Conservation (phyloP, 2,888 invertebrate species). For the Scelioninae gen. 1 region DNA sequence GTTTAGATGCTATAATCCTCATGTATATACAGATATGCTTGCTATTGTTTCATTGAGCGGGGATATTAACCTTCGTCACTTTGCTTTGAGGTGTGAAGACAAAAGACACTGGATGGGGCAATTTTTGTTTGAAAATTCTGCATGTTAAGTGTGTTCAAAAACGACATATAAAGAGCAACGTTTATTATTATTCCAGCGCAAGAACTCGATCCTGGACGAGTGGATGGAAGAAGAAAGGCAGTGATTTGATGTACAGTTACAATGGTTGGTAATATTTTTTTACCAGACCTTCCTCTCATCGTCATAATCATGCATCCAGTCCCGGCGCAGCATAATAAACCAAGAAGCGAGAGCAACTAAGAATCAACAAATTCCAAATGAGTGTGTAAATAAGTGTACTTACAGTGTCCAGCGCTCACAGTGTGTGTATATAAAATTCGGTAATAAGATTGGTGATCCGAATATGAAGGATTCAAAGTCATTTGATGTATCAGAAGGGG, state of each 20-base stretch:
- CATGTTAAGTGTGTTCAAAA: too few species aligned
- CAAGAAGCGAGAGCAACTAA: constrained; percentile 65
- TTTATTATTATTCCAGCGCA: constrained; percentile 82
- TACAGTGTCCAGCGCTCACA: constrained; percentile 83
- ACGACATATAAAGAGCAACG: too few species aligned
- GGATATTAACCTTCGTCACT: too few species aligned
- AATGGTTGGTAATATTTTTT: constrained; percentile 65
- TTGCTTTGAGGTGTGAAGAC: too few species aligned
- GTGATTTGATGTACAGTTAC: constrained; percentile 62
- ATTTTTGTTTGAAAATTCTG: too few species aligned
- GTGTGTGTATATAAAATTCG: constrained; percentile 82
- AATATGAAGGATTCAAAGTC: constrained; percentile 32
- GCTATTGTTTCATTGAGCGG: too few species aligned
- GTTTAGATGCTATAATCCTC: too few species aligned
- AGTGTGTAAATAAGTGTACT: constrained; percentile 85
- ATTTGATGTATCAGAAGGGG: constrained; percentile 18
- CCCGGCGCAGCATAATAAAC: constrained; percentile 66
- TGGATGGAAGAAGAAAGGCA: constrained; percentile 79
- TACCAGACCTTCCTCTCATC: constrained; percentile 63
- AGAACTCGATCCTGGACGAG: constrained; percentile 79
- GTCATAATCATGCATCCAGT: constrained; percentile 53
- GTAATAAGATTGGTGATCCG: constrained; percentile 39
- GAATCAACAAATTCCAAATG: constrained; percentile 78
- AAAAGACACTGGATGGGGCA: too few species aligned
- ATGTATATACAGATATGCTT: too few species aligned